phyloP scores from a whole-genome alignment of 2,888 invertebrate genomes.

The Drosophila parthenogenetica region DNA sequence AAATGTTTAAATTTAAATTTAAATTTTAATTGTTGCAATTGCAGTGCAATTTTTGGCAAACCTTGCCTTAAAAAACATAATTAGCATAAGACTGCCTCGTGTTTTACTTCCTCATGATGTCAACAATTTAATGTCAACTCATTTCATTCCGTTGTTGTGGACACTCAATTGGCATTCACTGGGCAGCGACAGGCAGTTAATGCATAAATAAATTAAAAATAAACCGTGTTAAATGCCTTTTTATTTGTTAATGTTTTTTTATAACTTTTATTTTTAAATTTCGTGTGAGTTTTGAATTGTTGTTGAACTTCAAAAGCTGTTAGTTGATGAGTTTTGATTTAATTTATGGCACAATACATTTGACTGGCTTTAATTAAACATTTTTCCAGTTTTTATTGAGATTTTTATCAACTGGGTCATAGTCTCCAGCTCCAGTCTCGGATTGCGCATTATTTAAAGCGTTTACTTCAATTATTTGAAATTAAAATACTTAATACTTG shows the following conservation, averaged over 20 bases:
- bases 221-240: constrained; percentile 64
- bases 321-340: constrained; percentile 44
- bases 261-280: background rate
- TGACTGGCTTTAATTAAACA: constrained; percentile 40
- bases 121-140: constrained; percentile 48
- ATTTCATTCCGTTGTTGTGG: constrained; percentile 33
- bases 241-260: constrained; percentile 13
- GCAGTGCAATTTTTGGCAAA: constrained; percentile 40
- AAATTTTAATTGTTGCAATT: constrained; percentile 32
- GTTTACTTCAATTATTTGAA: constrained; percentile 32
- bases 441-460: constrained; percentile 25
- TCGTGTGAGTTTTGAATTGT: constrained; percentile 36
- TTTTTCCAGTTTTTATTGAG: background rate
- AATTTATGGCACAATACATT: constrained; percentile 33
- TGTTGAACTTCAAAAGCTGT: constrained; percentile 42
- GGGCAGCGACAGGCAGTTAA: constrained; percentile 53
- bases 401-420: constrained; percentile 54
- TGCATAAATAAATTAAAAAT: constrained; percentile 69
- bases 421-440: constrained; percentile 12
- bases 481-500: constrained; percentile 47
- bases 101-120: constrained; percentile 65
- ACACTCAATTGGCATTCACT: constrained; percentile 62
- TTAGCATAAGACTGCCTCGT: constrained; percentile 48
- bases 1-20: constrained; percentile 14
- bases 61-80: constrained; percentile 43